Conservation (phyloP, 37 sponge, comb jelly and placozoan species). For the Hormiphora californensis region DNA sequence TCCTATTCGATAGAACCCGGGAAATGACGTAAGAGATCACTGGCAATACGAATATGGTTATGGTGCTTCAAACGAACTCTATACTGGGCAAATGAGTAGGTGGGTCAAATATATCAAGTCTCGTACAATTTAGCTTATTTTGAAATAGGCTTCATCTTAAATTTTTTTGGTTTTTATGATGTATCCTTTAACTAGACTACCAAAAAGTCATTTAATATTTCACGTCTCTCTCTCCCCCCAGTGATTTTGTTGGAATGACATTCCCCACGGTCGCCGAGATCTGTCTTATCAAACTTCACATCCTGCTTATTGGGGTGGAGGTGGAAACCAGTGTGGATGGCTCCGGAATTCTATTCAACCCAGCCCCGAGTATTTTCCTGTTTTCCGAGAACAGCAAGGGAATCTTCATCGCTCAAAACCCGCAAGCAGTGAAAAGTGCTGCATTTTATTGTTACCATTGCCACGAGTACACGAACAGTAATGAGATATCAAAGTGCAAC, state of each 20-base stretch:
- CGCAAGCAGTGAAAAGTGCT: conserved; percentile 1
- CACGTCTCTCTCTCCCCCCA: neutral
- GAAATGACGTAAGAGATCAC: neutral
- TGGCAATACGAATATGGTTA: conserved; percentile 35
- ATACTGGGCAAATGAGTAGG: too few relatives aligned
- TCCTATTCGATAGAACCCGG: too few relatives aligned
- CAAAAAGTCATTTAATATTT: too few relatives aligned
- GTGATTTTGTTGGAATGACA: conserved; percentile 15
- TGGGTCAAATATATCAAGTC: too few relatives aligned
- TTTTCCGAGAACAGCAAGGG: neutral
- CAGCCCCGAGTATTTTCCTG: neutral
- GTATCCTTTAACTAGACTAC: too few relatives aligned
- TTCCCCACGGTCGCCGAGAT: conserved; percentile 31
- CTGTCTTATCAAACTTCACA: conserved; percentile 29
- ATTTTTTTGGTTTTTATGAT: too few relatives aligned
- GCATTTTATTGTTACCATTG: neutral
- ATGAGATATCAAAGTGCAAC: conserved; percentile 5
- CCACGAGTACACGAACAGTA: neutral
- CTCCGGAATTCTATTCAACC: conserved; percentile 34
- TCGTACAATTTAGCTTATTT: too few relatives aligned
- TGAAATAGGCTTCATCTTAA: too few relatives aligned
- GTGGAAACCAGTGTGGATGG: conserved; percentile 9
- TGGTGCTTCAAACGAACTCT: conserved; percentile 42
- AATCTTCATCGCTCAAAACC: conserved; percentile 42
- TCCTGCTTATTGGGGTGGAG: conserved; percentile 11